Base-by-base conservation (phyloP, 2,797 vertebrate species). In the Leuciscus waleckii region DNA sequence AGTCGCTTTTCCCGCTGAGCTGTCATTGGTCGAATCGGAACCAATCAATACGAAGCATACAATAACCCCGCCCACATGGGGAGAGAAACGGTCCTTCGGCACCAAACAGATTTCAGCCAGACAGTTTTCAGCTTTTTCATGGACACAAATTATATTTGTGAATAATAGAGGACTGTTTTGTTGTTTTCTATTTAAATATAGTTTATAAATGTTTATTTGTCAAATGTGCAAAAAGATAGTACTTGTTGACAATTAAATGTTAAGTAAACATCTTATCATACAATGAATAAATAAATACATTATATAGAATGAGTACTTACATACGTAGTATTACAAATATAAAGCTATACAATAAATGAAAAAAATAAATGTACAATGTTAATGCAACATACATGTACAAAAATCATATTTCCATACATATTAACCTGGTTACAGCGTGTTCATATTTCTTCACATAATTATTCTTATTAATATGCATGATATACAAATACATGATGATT, bases 21-120 rank as follows among this genome's bases (percentile, higher is more conserved):
- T 0, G 6, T 88, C 81, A 95, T 94, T 95, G 94, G 94, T 39
- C 78, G 83, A 89, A 21, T 79, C 21, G 3, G 9, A 86, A 56
- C 89, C 85, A 90, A 87, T 87, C n/a, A 51, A 32, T 7, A 58
- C 70, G 43, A 68, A 29, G 56, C 6, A 51, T 16, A 0, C 37
- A 3, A 4, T 35, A 67, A 26, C 35, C 35, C 65, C 78, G 73
- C 85, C 84, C 19, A 46, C 10, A 2, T 21, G 23, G n/a, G 67
- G 4, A 14, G 43, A 2, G 3, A 14, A 46, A 46, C 13, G 14
- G 41, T 10, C 41, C 41, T 41, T 41, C 41, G 41, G 3, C 43
- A 46, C 11, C 11, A 43, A 43, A 43, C 43, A 46, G 35, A 35
- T 4, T 5, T 35, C 32, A 35, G 32, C 32, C 32, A 35, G 3